Percentiles rank a stretch among this genome's conserved stretches.
Evolutionary conservation across 53 echinoderm and acorn worm species (phyloP).

Genomic region (Zoroaster sp.): DNA sequence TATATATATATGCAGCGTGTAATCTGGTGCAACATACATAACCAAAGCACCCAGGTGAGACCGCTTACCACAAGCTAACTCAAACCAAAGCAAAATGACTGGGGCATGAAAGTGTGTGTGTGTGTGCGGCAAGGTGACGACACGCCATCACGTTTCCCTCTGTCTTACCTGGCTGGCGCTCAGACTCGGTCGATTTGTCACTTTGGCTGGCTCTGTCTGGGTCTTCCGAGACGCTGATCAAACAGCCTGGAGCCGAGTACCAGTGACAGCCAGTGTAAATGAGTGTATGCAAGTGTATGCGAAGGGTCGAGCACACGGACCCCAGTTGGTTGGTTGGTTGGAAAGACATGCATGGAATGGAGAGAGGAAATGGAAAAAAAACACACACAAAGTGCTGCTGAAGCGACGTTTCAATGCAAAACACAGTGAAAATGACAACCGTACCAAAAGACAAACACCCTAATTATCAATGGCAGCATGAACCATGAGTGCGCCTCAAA

Average conservation of each 20-base stretch:
- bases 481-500: neutral
- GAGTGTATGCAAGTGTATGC: constrained; percentile 41
- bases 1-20: neutral
- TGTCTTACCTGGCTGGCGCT: constrained; percentile 36
- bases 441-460: neutral
- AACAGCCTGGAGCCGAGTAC: constrained; percentile 38
- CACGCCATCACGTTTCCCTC: neutral
- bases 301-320: constrained; percentile 12
- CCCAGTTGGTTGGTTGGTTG: constrained; percentile 38
- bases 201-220: constrained; percentile 23
- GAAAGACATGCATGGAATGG: constrained; percentile 55
- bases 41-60: neutral
- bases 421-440: neutral
- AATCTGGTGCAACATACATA: neutral
- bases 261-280: constrained; percentile 54
- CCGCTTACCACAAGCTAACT: neutral
- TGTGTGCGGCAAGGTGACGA: neutral
- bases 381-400: constrained; percentile 39
- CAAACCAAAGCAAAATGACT: too few species aligned
- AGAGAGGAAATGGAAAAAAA: constrained; percentile 40
- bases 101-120: neutral
- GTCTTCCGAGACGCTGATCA: constrained; percentile 35
- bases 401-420: constrained; percentile 35
- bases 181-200: constrained; percentile 29
- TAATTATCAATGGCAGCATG: neutral